A percentile compares a stretch with the other conserved stretches of the same genome.
Evolutionary conservation across 2,113 vertebrate species (phyloP).

Genomic region (Athene cunicularia): DNA sequence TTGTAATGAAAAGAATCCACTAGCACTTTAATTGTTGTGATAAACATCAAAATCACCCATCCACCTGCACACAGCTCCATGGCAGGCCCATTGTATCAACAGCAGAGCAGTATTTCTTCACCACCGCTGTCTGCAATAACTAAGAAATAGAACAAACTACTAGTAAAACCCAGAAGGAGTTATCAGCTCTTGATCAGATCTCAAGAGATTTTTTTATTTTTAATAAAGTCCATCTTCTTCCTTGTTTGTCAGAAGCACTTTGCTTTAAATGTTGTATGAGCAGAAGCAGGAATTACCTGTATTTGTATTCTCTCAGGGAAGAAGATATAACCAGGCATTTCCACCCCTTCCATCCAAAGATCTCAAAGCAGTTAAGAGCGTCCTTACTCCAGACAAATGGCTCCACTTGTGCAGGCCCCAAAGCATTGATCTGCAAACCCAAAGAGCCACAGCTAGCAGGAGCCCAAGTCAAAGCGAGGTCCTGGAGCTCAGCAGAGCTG

Average conservation of each 20-base stretch:
- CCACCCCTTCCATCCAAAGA: background rate
- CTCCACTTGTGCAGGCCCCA: background rate
- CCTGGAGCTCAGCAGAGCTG: background rate
- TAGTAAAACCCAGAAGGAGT: constrained; percentile 38
- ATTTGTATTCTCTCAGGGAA: background rate
- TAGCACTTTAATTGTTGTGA: constrained; percentile 62
- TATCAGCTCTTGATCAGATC: constrained; percentile 56
- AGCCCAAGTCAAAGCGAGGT: background rate
- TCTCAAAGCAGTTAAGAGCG: background rate
- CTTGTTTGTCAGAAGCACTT: constrained; percentile 55
- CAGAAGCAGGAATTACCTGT: background rate
- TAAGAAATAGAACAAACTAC: constrained; percentile 28
- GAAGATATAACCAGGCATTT: background rate
- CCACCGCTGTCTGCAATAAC: background rate
- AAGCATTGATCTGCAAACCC: background rate
- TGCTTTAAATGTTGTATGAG: constrained; percentile 40
- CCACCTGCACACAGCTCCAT: background rate
- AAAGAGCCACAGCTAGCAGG: background rate
- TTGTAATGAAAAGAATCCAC: constrained; percentile 37
- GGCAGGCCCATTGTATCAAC: constrained; percentile 12
- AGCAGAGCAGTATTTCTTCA: constrained; percentile 25
- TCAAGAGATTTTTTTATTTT: constrained; percentile 48
- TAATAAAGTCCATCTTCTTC: constrained; percentile 59
- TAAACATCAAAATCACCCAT: constrained; percentile 51
- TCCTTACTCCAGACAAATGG: background rate